Conservation (phyloP, 1,140 invertebrate species). For the Drosophila nigromelanica region DNA sequence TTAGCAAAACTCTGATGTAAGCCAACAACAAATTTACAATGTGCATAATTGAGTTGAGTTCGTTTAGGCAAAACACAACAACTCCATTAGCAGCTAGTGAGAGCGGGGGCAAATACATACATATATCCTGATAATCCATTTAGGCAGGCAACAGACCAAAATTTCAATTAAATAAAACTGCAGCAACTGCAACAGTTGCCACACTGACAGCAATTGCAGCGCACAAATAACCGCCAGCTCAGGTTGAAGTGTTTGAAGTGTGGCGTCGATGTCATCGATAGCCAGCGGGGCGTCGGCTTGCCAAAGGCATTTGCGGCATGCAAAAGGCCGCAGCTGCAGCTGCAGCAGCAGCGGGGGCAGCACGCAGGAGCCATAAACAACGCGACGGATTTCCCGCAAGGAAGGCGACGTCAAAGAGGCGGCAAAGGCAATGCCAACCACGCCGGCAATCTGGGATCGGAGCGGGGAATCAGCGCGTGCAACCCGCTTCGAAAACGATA, state of each 20-base stretch:
- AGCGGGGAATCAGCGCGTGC: conserved; percentile 33
- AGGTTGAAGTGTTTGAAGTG: conserved; percentile 29
- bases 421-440: conserved; percentile 18
- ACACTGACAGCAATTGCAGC: not conserved
- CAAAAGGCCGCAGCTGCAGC: conserved; percentile 34
- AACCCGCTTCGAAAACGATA: conserved; percentile 61
- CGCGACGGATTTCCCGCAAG: conserved; percentile 44
- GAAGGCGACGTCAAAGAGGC: conserved; percentile 38
- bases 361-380: conserved; percentile 41
- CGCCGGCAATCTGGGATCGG: not conserved
- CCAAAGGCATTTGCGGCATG: conserved; percentile 51
- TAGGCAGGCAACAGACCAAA: conserved; percentile 53
- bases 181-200: not conserved
- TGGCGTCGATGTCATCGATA: conserved; percentile 26
- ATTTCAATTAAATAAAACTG: conserved; percentile 63
- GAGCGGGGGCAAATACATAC: too few relatives aligned
- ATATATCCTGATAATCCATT: conserved; percentile 70
- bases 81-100: too few relatives aligned
- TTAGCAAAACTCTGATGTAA: conserved; percentile 27
- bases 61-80: conserved; percentile 63
- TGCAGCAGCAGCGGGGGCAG: not conserved
- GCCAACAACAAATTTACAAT: conserved; percentile 39
- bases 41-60: conserved; percentile 67
- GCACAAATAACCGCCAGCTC: not conserved
- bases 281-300: conserved; percentile 33